These are phyloP conservation scores for Brevimyrus niger DNA, from an alignment of 2,113 vertebrate species.

Conservation along the genomic window DNA sequence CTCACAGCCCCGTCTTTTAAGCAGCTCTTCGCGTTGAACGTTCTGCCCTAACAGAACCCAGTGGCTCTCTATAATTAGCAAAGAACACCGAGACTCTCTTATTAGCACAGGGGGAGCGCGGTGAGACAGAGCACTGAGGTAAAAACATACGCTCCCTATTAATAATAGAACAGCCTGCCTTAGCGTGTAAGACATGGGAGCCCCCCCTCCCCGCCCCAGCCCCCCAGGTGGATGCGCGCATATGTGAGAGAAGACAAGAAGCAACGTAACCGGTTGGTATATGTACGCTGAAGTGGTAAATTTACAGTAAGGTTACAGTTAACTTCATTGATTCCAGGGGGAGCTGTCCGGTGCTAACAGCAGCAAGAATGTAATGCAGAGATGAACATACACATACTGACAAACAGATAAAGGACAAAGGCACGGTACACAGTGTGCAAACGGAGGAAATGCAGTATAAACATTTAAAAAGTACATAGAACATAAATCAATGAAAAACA, in stretches of 20 bases:
- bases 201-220: no score
- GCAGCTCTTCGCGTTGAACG: neutral
- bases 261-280: neutral
- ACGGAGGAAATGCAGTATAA: neutral
- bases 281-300: neutral
- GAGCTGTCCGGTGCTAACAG: neutral
- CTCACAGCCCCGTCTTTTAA: neutral
- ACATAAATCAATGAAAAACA: neutral
- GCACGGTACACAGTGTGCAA: neutral
- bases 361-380: neutral
- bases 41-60: neutral
- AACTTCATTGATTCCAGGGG: neutral
- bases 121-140: neutral
- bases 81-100: neutral
- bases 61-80: constrained; percentile 6
- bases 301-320: neutral
- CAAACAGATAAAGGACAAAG: neutral
- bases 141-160: neutral
- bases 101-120: neutral
- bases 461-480: neutral
- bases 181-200: neutral
- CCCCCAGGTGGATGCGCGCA: neutral
- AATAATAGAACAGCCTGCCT: neutral
- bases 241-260: neutral
- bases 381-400: neutral